Evolutionary conservation across 2,113 vertebrate genomes (phyloP), one percentile per base, ranked within the genome.

Genomic region (Indri indri): DNA sequence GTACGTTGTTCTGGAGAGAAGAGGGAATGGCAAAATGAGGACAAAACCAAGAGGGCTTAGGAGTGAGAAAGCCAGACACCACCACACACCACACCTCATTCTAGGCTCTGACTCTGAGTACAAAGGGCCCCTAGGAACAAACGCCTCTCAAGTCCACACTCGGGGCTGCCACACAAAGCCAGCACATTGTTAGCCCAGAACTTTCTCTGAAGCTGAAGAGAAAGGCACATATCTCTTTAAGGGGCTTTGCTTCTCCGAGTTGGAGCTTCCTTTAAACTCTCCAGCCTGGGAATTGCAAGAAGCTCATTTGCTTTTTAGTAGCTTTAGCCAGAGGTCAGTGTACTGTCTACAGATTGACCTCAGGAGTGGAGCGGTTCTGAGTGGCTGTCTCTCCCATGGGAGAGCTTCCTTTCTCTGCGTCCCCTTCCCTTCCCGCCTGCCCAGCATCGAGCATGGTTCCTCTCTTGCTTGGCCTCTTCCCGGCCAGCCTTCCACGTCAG

Each of bases 371-470:
- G 77, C 61, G 4, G 32, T 25, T 23, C 84, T 87, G 27, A 1
- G 14, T 11, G 17, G 25, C 0, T 2, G 0, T 42, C 17, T 63
- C 20, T 42, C 30, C 65, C 42, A 20, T 34, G 9, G 0, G 0
- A 40, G 61, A 47, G 37, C 7, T 10, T 4, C 50, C 65, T 90
- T 77, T 50, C 63, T 54, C 22, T 45, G 0, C 47, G 23, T 34
- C 1, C 1, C n/a, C 20, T 45, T 82, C 37, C 50, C 76, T 57
- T 82, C 61, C 83, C 45, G 65, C 17, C 86, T 63, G 13, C 54
- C 11, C 0, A 0, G 34, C 8, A 0, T 61, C 76, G 22, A 0
- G 30, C 8, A 0, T 66, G 80, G 17, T 42, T 47, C 32, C 65
- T 79, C 37, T 30, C 34, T 30, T 1, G 45, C 25, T 5, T 6